A percentile compares a stretch with the other conserved stretches of the same genome.
Evolutionary conservation across 1,140 invertebrate genomes (phyloP).

Genomic region (Tetranychus urticae): DNA sequence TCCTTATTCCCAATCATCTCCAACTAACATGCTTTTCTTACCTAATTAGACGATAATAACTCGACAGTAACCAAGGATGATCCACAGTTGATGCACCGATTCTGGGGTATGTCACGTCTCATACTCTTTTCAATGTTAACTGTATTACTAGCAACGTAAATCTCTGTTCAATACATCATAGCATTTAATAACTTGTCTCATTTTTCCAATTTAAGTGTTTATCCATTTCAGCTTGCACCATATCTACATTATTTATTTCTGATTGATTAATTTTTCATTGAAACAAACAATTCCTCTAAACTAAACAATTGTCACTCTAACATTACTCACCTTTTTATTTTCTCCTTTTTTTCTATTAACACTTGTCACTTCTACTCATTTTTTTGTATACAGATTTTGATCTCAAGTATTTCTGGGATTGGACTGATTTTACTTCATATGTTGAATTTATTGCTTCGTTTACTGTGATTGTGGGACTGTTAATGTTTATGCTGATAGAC

Average conservation of each 20-base stretch:
- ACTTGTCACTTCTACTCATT: not conserved
- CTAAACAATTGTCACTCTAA: not conserved
- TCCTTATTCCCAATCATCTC: not conserved
- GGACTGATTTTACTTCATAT: constrained; percentile 70
- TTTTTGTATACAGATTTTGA: constrained; percentile 45
- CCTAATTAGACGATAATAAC: not conserved
- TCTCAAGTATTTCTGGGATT: constrained; percentile 23
- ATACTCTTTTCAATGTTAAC: not conserved
- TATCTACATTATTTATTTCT: too few relatives aligned
- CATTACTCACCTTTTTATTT: not conserved
- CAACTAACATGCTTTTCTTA: not conserved
- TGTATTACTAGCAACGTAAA: not conserved
- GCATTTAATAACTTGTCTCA: not conserved
- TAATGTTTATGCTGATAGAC: constrained; percentile 68
- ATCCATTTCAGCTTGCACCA: not conserved
- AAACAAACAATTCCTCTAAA: not conserved
- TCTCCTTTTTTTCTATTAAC: not conserved
- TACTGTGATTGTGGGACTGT: constrained; percentile 44
- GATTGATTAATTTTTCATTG: not conserved
- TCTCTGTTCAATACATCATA: not conserved
- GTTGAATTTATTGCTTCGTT: constrained; percentile 74
- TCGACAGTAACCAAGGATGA: not conserved
- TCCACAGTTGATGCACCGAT: not conserved
- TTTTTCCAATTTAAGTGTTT: not conserved
- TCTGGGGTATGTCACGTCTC: not conserved